phyloP scores from a whole-genome alignment of 2,888 invertebrate genomes.

The Meghimatium bilineatum region DNA sequence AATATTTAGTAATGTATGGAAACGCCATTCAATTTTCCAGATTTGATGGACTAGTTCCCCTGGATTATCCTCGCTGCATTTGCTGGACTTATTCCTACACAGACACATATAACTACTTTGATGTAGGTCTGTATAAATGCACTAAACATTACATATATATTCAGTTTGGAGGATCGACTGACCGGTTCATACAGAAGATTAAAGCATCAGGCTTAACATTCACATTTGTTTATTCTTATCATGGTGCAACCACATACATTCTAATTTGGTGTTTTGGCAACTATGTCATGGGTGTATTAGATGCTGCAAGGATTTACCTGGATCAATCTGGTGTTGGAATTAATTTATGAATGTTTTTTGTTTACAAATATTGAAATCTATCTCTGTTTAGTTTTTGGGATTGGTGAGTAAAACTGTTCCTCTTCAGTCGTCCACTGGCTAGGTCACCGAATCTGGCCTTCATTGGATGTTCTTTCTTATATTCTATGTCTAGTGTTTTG shows the following conservation, averaged over 20 bases:
- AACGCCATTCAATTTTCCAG: conserved; percentile 85
- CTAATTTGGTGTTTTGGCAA: conserved; percentile 93
- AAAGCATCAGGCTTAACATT: conserved; percentile 87
- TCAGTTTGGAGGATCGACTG: conserved; percentile 80
- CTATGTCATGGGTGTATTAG: conserved; percentile 81
- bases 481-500: too few species aligned
- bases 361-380: too few species aligned
- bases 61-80: conserved; percentile 90
- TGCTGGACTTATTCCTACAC: conserved; percentile 94
- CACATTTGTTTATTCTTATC: conserved; percentile 92
- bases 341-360: conserved; percentile 23
- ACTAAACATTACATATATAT: conserved; percentile 91
- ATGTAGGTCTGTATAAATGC: conserved; percentile 93
- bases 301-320: conserved; percentile 15
- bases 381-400: too few species aligned
- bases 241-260: conserved; percentile 87
- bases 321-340: conserved; percentile 20
- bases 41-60: conserved; percentile 82
- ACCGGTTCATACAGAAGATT: conserved; percentile 77
- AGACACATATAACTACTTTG: conserved; percentile 96
- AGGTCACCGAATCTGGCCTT: too few species aligned
- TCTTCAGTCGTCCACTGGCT: too few species aligned
- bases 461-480: too few species aligned
- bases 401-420: too few species aligned
- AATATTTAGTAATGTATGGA: conserved; percentile 94